Conservation (phyloP, 1,140 invertebrate genomes). For the Plutomurus gul region DNA sequence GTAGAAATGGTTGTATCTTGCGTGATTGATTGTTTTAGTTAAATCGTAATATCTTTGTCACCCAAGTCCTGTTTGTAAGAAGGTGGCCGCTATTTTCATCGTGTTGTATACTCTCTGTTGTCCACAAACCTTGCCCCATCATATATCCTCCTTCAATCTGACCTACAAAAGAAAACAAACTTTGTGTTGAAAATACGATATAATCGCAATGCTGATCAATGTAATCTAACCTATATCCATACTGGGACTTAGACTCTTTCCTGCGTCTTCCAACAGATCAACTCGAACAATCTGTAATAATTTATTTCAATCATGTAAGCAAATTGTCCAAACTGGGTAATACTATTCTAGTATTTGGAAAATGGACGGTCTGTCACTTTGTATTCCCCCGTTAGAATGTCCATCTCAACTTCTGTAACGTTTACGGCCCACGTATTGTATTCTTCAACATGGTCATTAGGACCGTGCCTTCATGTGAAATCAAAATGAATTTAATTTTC, state of each 20-base stretch:
- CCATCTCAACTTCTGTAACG: conserved; percentile 72
- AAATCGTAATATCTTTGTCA: too few relatives aligned
- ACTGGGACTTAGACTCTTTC: conserved; percentile 73
- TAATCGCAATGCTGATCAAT: too few relatives aligned
- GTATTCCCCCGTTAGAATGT: conserved; percentile 70
- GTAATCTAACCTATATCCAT: conserved; percentile 88
- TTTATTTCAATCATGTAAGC: not conserved
- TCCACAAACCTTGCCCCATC: conserved; percentile 84
- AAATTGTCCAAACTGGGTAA: not conserved
- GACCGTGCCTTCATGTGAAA: conserved; percentile 56
- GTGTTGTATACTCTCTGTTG: conserved; percentile 57
- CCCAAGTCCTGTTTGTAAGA: conserved; percentile 42
- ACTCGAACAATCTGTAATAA: conserved; percentile 61
- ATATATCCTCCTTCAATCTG: conserved; percentile 86
- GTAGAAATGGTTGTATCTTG: too few relatives aligned
- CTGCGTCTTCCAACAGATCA: conserved; percentile 76
- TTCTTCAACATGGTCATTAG: too few relatives aligned
- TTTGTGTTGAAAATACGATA: not conserved
- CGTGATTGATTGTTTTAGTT: too few relatives aligned
- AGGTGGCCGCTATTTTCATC: conserved; percentile 40
- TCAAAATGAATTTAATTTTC: not conserved
- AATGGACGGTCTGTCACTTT: conserved; percentile 44
- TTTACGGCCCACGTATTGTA: conserved; percentile 69
- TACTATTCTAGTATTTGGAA: not conserved
- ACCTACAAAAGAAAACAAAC: conserved; percentile 63